Base-by-base conservation (phyloP, 2,888 invertebrate genomes). In the Girardia tigrina region DNA sequence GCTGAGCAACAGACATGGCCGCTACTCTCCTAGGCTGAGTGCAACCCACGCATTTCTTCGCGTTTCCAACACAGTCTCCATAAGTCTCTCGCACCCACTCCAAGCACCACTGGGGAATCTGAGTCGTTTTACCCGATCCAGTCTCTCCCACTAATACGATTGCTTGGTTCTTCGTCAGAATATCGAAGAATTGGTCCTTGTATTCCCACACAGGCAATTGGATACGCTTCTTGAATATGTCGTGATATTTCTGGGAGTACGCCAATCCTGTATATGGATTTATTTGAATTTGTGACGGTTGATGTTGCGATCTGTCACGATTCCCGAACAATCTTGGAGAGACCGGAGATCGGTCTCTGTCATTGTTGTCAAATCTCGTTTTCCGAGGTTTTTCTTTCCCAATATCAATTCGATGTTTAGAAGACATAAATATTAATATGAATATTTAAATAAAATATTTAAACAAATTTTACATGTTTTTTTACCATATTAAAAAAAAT, bases 1-100 rank as follows among this genome's bases (percentile, higher is more conserved):
- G 88, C 82, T 97, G 94, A 0, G 98, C 97, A 0, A 99, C 98
- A 0, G 94, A 94, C 97, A 99, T 99, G 4, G 98, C 98, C 0
- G 98, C 98, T 75, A 99, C 98, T 86, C 98, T 86, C 79, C 97
- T 88, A 0, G 93, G 95, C 83, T 94, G 94, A 0, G 98, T 98
- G 84, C 97, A 98, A 4, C 94, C 93, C 0, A 97, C 95, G 1
- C 89, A 90, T 82, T 90, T 90, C 79, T 86, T 87, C 14, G 72
- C 56, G 26, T 80, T 78, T n/a, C n/a, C n/a, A n/a, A n/a, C n/a
- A n/a, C n/a, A n/a, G n/a, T n/a, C n/a, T n/a, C n/a, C n/a, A 75
- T 79, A 82, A 26, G 81, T 79, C 26, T 80, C 80, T 71, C 82
- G 77, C 1, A 83, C 83, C 83, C 83, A 85, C 78, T 85, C 85